Evolutionary conservation across 1,140 invertebrate species (phyloP).

Genomic region (Sogatella furcifera): DNA sequence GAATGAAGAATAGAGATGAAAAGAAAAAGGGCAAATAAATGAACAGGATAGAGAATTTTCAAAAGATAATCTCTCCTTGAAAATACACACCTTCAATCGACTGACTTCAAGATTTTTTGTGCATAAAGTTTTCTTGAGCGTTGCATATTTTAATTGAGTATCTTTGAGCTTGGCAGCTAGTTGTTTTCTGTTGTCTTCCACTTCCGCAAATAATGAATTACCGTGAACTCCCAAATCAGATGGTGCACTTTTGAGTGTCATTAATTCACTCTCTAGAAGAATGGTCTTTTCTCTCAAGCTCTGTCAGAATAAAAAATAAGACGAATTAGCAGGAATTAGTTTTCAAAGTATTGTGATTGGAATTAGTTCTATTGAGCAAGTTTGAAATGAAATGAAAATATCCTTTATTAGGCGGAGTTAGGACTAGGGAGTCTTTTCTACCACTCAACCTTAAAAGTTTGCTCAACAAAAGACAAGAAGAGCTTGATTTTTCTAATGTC

Average conservation of each 20-base stretch:
- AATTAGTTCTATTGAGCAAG: too few species aligned
- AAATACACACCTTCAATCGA: conserved; percentile 8
- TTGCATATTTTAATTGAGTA: conserved; percentile 10
- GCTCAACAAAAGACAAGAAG: too few species aligned
- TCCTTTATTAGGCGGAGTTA: too few species aligned
- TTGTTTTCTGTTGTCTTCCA: conserved; percentile 14
- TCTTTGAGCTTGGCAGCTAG: conserved; percentile 9
- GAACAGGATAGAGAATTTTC: too few species aligned
- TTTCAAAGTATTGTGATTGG: too few species aligned
- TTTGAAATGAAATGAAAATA: too few species aligned
- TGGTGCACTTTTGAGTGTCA: background rate
- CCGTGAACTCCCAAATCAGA: conserved; percentile 9
- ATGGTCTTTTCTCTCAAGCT: conserved; percentile 10
- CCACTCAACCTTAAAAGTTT: too few species aligned
- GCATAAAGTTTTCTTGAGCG: conserved; percentile 12
- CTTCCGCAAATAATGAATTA: conserved; percentile 19
- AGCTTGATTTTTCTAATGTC: too few species aligned
- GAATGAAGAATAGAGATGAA: too few species aligned
- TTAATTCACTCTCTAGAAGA: conserved; percentile 8
- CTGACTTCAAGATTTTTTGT: conserved; percentile 6
- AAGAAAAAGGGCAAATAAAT: too few species aligned
- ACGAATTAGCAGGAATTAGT: background rate
- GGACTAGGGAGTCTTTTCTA: too few species aligned
- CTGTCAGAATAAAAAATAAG: background rate
- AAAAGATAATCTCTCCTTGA: too few species aligned